These are phyloP conservation scores for Microplitis mediator DNA, from an alignment of 1,140 invertebrate genomes.

Conservation along the genomic window DNA sequence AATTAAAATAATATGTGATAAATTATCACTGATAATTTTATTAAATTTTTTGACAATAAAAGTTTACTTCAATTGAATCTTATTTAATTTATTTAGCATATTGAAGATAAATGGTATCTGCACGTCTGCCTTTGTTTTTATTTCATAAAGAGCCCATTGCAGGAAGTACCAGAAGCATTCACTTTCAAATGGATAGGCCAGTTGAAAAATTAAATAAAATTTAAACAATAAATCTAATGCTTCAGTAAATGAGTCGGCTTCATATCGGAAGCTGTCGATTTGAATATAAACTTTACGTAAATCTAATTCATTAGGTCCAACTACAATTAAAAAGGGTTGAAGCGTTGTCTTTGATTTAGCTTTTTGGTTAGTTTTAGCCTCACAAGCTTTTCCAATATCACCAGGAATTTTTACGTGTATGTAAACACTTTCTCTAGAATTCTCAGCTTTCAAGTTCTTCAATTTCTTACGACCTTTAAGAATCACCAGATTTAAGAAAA, in stretches of 20 bases:
- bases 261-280: slow-evolving; percentile 13
- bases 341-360: background rate
- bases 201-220: slow-evolving; percentile 10
- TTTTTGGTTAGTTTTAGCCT: background rate
- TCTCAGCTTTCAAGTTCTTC: background rate
- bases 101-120: slow-evolving; percentile 4
- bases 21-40: too few species aligned
- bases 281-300: slow-evolving; percentile 15
- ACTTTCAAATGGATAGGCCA: slow-evolving; percentile 22
- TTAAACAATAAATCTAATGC: slow-evolving; percentile 25
- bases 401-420: background rate
- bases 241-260: slow-evolving; percentile 1
- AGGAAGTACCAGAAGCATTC: slow-evolving; percentile 21
- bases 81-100: slow-evolving; percentile 23
- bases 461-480: background rate
- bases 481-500: background rate
- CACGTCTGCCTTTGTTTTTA: slow-evolving; percentile 16
- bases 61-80: too few species aligned
- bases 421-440: background rate
- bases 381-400: background rate
- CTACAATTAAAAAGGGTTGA: slow-evolving; percentile 27
- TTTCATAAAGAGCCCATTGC: slow-evolving; percentile 17
- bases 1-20: too few species aligned
- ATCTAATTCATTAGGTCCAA: slow-evolving; percentile 15
- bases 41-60: too few species aligned